Base-by-base conservation (phyloP, 2,797 vertebrate species). In the Muscicapa striata region DNA sequence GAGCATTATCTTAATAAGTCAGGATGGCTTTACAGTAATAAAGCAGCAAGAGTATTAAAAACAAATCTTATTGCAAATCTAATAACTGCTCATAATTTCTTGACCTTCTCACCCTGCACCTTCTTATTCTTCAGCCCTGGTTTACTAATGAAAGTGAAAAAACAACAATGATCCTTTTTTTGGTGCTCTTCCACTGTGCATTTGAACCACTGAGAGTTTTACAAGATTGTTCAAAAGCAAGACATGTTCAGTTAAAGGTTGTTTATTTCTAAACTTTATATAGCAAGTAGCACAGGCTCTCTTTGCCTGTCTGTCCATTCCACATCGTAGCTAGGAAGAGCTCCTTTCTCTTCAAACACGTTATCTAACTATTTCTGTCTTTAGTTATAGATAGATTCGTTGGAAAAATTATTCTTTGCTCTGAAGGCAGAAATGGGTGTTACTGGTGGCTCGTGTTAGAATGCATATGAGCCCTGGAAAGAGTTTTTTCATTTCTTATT, bases 311-410 rank as follows among this genome's bases (percentile, higher is more conserved):
- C 19, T 61, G 27, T 75, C 24, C 10, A 22, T 43, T 84, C 23
- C 26, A 63, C 29, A 13, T 38, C 40, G 8, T 59, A 48, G 23
- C 22, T 66, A 80, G 61, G 51, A 89, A 59, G 38, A 81, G 10
- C 15, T 59, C 18, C 20, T 34, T 80, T 86, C 54, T 8, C 10
- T 40, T 75, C 36, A 83, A 29, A 29, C 5, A 13, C 5, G 0
- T 38, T 20, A 34, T 40, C 22, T 54, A 29, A 73, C 72, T 63
- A 68, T 62, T 58, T 61, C 34, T 85, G 0, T 59, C 58, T 81
- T 22, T 83, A 10, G 87, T 87, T 78, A 93, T 86, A 91, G 94
- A 93, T 43, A 29, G 76, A 94, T 84, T 93, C 14, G 69, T 63
- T 93, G 55, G 67, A 21, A 64, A 89, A 61, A 63, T 1, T 92